phyloP scores from a whole-genome alignment of 1,140 invertebrate genomes.

The Eubasilissa regina region DNA sequence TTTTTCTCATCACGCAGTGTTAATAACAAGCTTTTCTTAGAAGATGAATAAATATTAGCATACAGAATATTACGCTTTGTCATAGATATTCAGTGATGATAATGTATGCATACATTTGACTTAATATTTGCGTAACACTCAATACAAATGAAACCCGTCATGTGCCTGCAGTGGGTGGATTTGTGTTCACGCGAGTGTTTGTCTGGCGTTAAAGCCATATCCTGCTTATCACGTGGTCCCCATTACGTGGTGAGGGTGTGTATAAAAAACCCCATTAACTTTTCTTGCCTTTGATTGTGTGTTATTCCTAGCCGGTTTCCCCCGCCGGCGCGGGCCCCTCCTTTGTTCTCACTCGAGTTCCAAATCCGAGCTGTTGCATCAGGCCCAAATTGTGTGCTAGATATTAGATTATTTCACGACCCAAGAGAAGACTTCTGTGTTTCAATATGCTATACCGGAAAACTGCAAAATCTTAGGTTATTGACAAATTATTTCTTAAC shows the following conservation, averaged over 20 bases:
- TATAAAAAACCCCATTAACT: constrained; percentile 59
- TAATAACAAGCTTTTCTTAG: no score
- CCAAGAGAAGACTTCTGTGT: no score
- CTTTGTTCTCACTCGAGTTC: constrained; percentile 50
- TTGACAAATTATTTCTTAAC: no score
- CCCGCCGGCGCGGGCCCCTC: constrained; percentile 8
- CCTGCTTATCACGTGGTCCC: constrained; percentile 32
- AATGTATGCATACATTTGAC: constrained; percentile 22
- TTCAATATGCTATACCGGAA: no score
- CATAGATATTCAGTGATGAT: not conserved
- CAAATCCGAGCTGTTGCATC: constrained; percentile 22
- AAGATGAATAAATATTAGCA: no score
- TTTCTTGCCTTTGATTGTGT: constrained; percentile 59
- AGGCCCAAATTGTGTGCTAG: not conserved
- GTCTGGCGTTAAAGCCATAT: constrained; percentile 11
- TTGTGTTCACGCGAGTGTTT: not conserved
- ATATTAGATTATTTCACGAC: not conserved
- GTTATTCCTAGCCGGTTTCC: constrained; percentile 55
- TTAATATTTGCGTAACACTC: constrained; percentile 28
- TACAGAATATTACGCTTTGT: no score
- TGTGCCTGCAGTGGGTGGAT: not conserved
- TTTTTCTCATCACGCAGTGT: no score
- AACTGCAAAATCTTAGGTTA: no score
- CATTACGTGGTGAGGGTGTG: constrained; percentile 14
- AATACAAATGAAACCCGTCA: constrained; percentile 25